These are phyloP conservation scores for Nomada ruficornis DNA, from an alignment of 2,888 invertebrate genomes.

Conservation along the genomic window DNA sequence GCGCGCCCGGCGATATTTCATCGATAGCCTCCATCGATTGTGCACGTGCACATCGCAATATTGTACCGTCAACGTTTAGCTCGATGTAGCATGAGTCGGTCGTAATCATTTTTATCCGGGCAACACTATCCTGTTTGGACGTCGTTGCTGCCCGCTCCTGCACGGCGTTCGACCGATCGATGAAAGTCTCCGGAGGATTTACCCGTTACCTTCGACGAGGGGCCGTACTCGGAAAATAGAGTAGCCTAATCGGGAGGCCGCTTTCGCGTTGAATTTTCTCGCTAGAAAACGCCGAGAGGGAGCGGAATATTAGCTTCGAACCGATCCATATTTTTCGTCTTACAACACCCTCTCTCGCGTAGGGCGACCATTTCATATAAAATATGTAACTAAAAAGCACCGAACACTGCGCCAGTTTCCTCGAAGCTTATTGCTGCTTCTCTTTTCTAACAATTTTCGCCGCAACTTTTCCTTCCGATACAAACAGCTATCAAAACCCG, in stretches of 20 bases:
- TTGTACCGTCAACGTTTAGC: conserved; percentile 68
- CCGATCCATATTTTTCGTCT: conserved; percentile 32
- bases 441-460: background rate
- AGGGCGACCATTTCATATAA: background rate
- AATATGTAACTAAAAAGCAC: conserved; percentile 20
- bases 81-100: conserved; percentile 39
- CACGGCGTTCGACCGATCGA: conserved; percentile 41
- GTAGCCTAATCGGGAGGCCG: conserved; percentile 49
- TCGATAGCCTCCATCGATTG: conserved; percentile 27
- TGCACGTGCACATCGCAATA: conserved; percentile 61
- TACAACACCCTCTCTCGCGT: conserved; percentile 6
- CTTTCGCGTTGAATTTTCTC: conserved; percentile 39
- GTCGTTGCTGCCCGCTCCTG: conserved; percentile 11
- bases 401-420: background rate
- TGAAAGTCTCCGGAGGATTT: conserved; percentile 55
- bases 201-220: conserved; percentile 50
- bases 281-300: conserved; percentile 1
- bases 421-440: background rate
- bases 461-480: background rate
- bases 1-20: conserved; percentile 67
- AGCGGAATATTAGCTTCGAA: conserved; percentile 19
- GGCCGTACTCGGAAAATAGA: conserved; percentile 43
- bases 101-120: conserved; percentile 67
- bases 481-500: background rate
- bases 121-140: conserved; percentile 47